Conservation (phyloP, 2,797 vertebrate genomes). For the Halcyon smyrnensis region DNA sequence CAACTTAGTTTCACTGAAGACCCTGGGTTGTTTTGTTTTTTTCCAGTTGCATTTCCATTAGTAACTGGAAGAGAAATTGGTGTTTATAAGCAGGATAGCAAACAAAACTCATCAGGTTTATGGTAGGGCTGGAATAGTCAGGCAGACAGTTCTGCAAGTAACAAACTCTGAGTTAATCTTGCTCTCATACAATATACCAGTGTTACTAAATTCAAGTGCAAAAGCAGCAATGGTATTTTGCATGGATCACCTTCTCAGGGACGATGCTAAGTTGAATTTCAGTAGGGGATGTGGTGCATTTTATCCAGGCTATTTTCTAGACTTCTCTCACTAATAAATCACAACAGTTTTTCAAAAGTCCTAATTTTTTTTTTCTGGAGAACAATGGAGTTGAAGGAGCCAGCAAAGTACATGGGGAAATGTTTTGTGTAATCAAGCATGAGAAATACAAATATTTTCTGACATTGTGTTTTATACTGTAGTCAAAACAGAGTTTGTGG, state of each 20-base stretch:
- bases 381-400: neutral
- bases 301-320: neutral
- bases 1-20: neutral
- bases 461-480: neutral
- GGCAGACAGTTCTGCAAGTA: neutral
- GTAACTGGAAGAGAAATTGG: neutral
- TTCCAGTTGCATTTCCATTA: neutral
- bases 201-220: neutral
- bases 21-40: neutral
- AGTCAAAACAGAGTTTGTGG: neutral
- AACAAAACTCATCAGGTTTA: neutral
- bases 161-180: neutral
- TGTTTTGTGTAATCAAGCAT: neutral
- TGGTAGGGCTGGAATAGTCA: neutral
- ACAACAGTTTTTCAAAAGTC: neutral
- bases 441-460: slow-evolving; percentile 22
- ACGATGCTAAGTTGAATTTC: neutral
- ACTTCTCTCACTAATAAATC: neutral
- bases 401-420: neutral
- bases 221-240: neutral
- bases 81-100: neutral
- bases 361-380: neutral
- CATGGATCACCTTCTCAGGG: neutral
- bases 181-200: neutral
- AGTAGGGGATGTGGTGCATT: neutral